Percentiles rank a stretch among this genome's conserved stretches.
Evolutionary conservation across 2,888 invertebrate genomes (phyloP).

Genomic region (Suillia variegata): DNA sequence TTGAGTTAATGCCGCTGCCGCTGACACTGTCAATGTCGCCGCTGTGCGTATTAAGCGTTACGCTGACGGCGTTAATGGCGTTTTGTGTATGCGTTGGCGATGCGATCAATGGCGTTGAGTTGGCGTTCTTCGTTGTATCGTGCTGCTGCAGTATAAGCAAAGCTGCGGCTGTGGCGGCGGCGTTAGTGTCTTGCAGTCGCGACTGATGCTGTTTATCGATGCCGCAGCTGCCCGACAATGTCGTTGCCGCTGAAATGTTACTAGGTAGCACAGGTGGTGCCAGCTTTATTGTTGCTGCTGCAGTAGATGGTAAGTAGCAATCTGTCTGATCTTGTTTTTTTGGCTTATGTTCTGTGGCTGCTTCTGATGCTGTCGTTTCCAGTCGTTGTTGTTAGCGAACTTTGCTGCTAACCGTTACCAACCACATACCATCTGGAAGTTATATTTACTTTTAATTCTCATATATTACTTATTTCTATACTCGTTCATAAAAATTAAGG

Average conservation of each 20-base stretch:
- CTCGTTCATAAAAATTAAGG: no score
- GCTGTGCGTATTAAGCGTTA: constrained; percentile 11
- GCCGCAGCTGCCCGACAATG: constrained; percentile 22
- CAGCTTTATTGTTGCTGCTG: constrained; percentile 43
- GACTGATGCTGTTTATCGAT: constrained; percentile 28
- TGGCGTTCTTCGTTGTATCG: constrained; percentile 31
- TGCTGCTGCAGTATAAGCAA: constrained; percentile 29
- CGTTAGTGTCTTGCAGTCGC: no score
- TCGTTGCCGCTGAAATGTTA: constrained; percentile 51
- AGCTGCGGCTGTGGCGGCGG: constrained; percentile 36
- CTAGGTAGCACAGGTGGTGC: constrained; percentile 60
- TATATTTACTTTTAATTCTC: no score
- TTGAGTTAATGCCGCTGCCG: constrained; percentile 26
- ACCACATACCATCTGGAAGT: neutral
- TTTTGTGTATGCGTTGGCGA: constrained; percentile 15
- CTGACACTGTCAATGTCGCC: constrained; percentile 26
- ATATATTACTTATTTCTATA: no score
- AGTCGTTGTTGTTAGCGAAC: neutral
- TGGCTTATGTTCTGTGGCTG: neutral
- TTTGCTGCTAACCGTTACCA: neutral
- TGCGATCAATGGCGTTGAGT: constrained; percentile 31
- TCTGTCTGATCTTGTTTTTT: neutral
- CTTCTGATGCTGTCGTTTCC: neutral
- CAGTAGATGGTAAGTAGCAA: neutral
- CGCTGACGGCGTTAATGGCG: constrained; percentile 7